Base-by-base conservation (phyloP, 2,888 invertebrate genomes). In the Sphaerophoria taeniata region DNA sequence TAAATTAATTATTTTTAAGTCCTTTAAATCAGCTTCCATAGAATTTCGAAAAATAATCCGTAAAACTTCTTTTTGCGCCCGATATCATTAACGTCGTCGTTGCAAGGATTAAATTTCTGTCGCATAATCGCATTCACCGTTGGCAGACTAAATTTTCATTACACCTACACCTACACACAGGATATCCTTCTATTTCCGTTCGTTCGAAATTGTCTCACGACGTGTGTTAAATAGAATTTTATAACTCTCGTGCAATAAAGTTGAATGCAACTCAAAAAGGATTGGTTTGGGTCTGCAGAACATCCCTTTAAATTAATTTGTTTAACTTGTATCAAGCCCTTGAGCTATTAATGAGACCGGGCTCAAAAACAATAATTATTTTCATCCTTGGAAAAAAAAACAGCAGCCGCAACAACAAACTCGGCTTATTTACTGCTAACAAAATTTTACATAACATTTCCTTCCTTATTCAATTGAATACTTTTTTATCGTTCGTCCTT, bases 391-490 rank as follows among this genome's bases (percentile, higher is more conserved):
- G 4, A 14, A 47, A 33, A 14, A n/a, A 61, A n/a, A 33, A 63
- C 2, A 34, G 14, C 36, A 16, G 39, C 16, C 34, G n/a, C 1
- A 4, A 53, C 6, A 55, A 63, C 33, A 70, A 63, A 56, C 9
- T 31, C 70, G 53, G 34, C 76, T 71, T 65, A 81, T 65, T 71
- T 81, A 61, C 55, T 49, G 47, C 39, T 43, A 74, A 71, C 43
- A 71, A 53, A 56, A 36, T 76, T 45, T 75, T 49, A 65, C 45
- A 53, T 60, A 45, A 67, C 65, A 65, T 65, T 72, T 58, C 49
- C 51, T 43, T 67, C 60, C 63, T 49, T 53, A 63, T 65, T 69
- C 71, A 75, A 65, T 71, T 71, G 53, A 65, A 71, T 39, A 45
- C 47, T 47, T 58, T 34, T 58, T 24, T 24, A 24, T 24, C 24